Percentiles rank a stretch among this genome's conserved stretches.
These are phyloP conservation scores for Tupiocoris notatus DNA, from an alignment of 2,888 invertebrate species.

Conservation along the genomic window DNA sequence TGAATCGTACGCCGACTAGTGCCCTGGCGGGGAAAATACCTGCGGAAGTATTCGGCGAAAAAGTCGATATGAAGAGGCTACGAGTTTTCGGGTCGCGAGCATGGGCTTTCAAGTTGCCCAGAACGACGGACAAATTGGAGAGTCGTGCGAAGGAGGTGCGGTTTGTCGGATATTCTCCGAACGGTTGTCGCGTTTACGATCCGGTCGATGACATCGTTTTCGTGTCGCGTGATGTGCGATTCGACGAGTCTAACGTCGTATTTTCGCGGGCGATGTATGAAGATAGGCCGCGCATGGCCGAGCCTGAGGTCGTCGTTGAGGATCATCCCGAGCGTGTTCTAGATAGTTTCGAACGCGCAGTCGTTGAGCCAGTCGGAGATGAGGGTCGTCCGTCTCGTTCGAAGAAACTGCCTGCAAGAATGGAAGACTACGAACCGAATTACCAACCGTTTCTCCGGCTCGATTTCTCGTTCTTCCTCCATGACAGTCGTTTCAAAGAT, in stretches of 20 bases:
- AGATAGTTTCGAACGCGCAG: too few species aligned
- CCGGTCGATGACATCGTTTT: conserved; percentile 22
- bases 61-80: conserved; percentile 5
- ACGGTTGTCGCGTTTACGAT: conserved; percentile 37
- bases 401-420: too few species aligned
- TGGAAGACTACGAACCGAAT: too few species aligned
- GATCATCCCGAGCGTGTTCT: too few species aligned
- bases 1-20: conserved; percentile 34
- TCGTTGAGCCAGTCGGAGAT: too few species aligned
- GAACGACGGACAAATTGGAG: conserved; percentile 31
- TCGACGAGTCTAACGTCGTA: conserved; percentile 44
- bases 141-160: conserved; percentile 1
- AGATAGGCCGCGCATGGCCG: too few species aligned
- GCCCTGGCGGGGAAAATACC: conserved; percentile 29
- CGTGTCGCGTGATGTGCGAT: conserved; percentile 45
- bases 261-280: too few species aligned
- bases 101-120: conserved; percentile 32
- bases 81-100: conserved; percentile 37
- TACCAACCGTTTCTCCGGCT: too few species aligned
- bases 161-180: conserved; percentile 35
- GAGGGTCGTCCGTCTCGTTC: too few species aligned
- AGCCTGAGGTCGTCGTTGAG: too few species aligned
- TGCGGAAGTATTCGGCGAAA: conserved; percentile 15
- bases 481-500: too few species aligned
- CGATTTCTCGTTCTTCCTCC: too few species aligned